Evolutionary conservation across 1,140 invertebrate genomes (phyloP).

Genomic region (Camponotus pennsylvanicus): DNA sequence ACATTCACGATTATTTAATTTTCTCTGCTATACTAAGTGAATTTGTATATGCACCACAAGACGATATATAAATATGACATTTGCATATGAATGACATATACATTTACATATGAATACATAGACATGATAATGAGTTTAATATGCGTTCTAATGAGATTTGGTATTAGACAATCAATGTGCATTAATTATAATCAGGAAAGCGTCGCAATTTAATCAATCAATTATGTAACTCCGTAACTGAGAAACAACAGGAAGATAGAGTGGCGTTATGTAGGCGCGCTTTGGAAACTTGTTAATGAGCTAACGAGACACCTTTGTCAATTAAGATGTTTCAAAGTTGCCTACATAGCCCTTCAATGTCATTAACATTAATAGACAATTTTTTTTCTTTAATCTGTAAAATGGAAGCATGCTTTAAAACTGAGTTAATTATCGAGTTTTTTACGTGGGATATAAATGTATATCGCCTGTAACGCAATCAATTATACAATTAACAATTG

Average conservation of each 20-base stretch:
- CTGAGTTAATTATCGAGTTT: background rate
- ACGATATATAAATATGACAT: background rate
- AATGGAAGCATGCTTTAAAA: background rate
- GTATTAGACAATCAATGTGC: conserved; percentile 62
- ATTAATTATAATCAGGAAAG: conserved; percentile 69
- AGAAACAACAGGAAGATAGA: conserved; percentile 41
- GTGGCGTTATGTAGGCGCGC: conserved; percentile 26
- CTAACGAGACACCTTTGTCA: conserved; percentile 50
- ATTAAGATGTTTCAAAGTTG: conserved; percentile 51
- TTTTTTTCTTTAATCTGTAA: conserved; percentile 2
- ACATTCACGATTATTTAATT: conserved; percentile 1
- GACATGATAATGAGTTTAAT: conserved; percentile 65
- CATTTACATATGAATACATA: background rate
- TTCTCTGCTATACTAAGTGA: background rate
- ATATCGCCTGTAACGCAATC: background rate
- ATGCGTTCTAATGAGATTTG: conserved; percentile 67
- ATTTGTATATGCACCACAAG: background rate
- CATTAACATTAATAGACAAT: conserved; percentile 38
- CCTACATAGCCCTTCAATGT: background rate
- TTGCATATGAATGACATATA: background rate
- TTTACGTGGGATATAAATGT: background rate
- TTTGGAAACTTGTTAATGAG: conserved; percentile 64
- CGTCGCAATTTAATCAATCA: conserved; percentile 71
- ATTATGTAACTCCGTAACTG: conserved; percentile 68
- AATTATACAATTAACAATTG: background rate